Base-by-base conservation (phyloP, 1,140 invertebrate genomes). In the Leptinotarsa lineolata region DNA sequence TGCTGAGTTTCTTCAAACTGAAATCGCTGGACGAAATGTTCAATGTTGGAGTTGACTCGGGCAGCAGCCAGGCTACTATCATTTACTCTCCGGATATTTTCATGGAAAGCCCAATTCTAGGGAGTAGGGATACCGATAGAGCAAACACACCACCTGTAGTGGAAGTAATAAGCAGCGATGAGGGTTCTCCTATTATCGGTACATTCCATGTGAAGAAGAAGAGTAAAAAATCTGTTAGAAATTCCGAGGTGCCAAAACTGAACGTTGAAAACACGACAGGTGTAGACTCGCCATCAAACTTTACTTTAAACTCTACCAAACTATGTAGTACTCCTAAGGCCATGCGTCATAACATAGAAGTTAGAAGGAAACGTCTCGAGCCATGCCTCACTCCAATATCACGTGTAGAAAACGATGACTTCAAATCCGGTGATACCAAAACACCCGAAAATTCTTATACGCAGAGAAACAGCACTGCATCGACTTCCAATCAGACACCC, bases 1-100 rank as follows among this genome's bases (percentile, higher is more conserved):
- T 70, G 12, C 72, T 65, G 63, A 45, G 54, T 22, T 39, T 65
- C 20, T 71, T 74, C 30, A 67, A 70, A 46, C 58, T 74, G 30
- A 22, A 69, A 24, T 64, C 67, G 4, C 54, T 74, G 24, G 45
- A 70, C 3, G 68, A 74, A 66, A 45, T 72, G 58, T 72, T 65
- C 20, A 39, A 13, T 45, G 22, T 20, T n/a, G 22, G 45, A 18
- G 46, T 3, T 13, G 69, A 20, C 11, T 12, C 13, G 46, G 21
- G 63, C 6, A 73, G 68, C 74, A 75, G 74, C 13, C 76, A 78
- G 60, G 69, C 73, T 39, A 80, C 78, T 30, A 72, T 80, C 21
- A 76, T 78, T 24, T 78, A 75, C 61, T 74, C 76, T 16, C 73
- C 77, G 30, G 67, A 58, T 67, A 46, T 68, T 18, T 59, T 60